Conservation (phyloP, 2,113 vertebrate species). For the Saccopteryx bilineata region DNA sequence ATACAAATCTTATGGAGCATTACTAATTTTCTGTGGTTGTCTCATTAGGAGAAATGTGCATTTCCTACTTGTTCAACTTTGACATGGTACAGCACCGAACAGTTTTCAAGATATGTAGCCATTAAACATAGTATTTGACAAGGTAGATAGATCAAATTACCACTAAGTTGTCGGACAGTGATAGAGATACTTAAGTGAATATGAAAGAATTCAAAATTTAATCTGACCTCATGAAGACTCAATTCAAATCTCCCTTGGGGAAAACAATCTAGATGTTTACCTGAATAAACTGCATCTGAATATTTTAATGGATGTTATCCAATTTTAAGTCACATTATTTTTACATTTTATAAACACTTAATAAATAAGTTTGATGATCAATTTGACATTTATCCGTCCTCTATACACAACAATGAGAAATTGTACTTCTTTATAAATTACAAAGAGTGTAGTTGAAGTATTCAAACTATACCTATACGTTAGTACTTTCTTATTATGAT, state of each 20-base stretch:
- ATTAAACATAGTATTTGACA: background rate
- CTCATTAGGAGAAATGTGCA: constrained; percentile 25
- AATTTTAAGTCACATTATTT: background rate
- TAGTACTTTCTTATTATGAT: background rate
- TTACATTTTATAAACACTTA: background rate
- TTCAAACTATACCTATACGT: background rate
- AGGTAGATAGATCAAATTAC: background rate
- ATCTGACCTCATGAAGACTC: background rate
- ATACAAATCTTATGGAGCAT: background rate
- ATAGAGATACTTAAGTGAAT: background rate
- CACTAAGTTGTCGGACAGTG: background rate
- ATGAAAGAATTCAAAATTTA: constrained; percentile 18
- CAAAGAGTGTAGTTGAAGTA: background rate
- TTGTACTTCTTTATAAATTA: background rate
- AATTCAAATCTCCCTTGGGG: background rate
- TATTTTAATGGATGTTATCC: background rate
- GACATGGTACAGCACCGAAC: background rate
- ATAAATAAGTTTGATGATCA: constrained; percentile 7
- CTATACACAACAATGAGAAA: background rate
- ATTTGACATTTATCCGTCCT: background rate
- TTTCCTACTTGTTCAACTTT: constrained; percentile 28
- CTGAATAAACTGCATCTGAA: background rate
- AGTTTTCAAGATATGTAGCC: background rate
- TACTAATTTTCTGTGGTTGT: background rate
- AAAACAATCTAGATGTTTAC: background rate